phyloP scores from a whole-genome alignment of 1,140 invertebrate species.

The Zaprionus tsacasi region DNA sequence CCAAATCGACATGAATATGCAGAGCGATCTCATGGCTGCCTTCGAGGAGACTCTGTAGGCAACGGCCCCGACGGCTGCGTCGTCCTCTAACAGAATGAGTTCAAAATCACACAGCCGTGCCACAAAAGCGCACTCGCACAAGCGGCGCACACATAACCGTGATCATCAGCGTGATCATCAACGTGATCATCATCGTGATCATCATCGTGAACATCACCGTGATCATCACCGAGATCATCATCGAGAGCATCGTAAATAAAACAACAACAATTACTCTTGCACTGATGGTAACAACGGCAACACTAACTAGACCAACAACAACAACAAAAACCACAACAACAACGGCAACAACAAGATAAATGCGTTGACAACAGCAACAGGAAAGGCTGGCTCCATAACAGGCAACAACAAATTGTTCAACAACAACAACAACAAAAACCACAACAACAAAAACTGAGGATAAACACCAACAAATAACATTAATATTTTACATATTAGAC shows the following conservation, averaged over 20 bases:
- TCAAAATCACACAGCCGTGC: not conserved
- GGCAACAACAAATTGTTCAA: not conserved
- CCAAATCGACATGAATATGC: slow-evolving; percentile 99
- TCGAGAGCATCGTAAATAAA: not conserved
- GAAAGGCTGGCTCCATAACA: slow-evolving; percentile 13
- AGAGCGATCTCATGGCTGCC: slow-evolving; percentile 98
- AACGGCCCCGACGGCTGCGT: slow-evolving; percentile 55
- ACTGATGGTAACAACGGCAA: not conserved
- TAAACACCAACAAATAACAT: slow-evolving; percentile 1
- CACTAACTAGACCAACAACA: not conserved
- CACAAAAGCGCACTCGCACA: slow-evolving; percentile 22
- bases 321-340: not conserved
- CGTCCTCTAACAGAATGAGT: slow-evolving; percentile 28
- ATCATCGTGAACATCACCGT: not conserved
- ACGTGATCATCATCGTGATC: not conserved
- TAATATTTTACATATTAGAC: slow-evolving; percentile 21
- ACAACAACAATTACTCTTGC: slow-evolving; percentile 7
- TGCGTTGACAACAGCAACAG: slow-evolving; percentile 30
- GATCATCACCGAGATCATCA: slow-evolving; percentile 20
- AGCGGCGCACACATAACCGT: slow-evolving; percentile 6
- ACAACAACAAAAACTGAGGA: slow-evolving; percentile 18
- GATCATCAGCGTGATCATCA: slow-evolving; percentile 10
- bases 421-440: slow-evolving; percentile 6
- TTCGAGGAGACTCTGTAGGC: slow-evolving; percentile 96
- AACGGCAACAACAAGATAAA: not conserved